Base-by-base conservation (phyloP, 2,888 invertebrate species). In the Plebejus anna region DNA sequence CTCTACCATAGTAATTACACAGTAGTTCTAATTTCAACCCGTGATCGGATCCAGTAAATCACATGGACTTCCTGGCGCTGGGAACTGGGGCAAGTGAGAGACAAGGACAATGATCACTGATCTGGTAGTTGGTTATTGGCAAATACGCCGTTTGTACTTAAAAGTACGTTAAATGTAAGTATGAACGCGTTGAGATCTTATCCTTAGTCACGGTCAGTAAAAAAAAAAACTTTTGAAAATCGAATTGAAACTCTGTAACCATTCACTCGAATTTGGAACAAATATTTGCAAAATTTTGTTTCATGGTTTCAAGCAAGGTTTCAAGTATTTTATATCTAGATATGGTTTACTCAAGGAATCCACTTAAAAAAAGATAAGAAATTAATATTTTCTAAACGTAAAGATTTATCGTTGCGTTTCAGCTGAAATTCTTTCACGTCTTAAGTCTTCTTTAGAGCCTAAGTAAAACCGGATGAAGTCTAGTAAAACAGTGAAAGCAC, bases 11-110 rank as follows among this genome's bases (percentile, higher is more conserved):
- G 61, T 61, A 28, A 51, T 72, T 47, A 72, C 38, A 38, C 36
- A 32, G n/a, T 28, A 70, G 38, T 72, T 28, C 13, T 28, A 47
- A 47, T 42, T 47, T 70, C 11, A 47, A 42, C 22, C 55, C 70
- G 57, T 76, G 76, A 71, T 28, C 51, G 75, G 59, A 70, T 79
- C 80, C 80, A 80, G 61, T 61, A 28, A 61, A 61, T 79, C 78
- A 32, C 79, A 73, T 71, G 76, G 77, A 79, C 80, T 80, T 78
- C 81, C 80, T 80, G 80, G 73, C 72, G 77, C 79, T 82, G 82
- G 80, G 82, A 82, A 82, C 81, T 81, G 77, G 82, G 80, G 70
- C 82, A 76, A 79, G 79, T 77, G 78, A 80, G 76, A 70, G n/a
- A 38, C 71, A 76, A 76, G 76, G 76, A 76, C 76, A 76, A 72